Base-by-base conservation (phyloP, 2,888 invertebrate genomes). In the Bellardia pandia region DNA sequence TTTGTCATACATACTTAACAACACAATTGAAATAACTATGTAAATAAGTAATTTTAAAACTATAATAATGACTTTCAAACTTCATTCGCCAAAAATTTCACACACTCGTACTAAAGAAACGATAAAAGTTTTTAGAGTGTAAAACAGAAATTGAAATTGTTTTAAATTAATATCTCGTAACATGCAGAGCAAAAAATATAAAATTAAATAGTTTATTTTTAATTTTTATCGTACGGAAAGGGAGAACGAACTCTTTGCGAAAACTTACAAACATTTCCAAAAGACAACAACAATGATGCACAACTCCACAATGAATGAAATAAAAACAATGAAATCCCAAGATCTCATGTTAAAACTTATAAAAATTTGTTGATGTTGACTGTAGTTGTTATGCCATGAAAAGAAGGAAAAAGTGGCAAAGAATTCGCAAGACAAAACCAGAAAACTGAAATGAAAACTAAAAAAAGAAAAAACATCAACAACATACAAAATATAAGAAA, bases 401-500 rank as follows among this genome's bases (percentile, higher is more conserved):
- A 71, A n/a, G 14, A 51, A 11, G 58, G 11, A 74, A n/a, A 45
- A 64, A 16, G 45, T 45, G 45, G 45, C 45, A 9, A 42, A 42
- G 37, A 37, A 37, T 6, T 5, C 5, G 37, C 3, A 37, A 37
- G 5, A 5, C 1, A 66, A n/a, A 62, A 33, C 45, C n/a, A 66
- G 37, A 60, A 68, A 40, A 58, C 5, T 66, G 51, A 68, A 60
- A 68, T 48, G 16, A 11, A 60, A n/a, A 37, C 11, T 45, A 11
- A 58, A 14, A 48, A 30, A 53, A 71, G 37, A 71, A 16, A 6
- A 51, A 51, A 4, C 4, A 6, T 37, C 37, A 37, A 30, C 48
- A 33, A 53, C 14, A 51, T 71, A 53, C n/a, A n/a, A 53, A 51
- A 33, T 23, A 76, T 48, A 66, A 68, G 53, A 76, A 80, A 79